Conservation (phyloP, 2,888 invertebrate species). For the Epinotia ramella region DNA sequence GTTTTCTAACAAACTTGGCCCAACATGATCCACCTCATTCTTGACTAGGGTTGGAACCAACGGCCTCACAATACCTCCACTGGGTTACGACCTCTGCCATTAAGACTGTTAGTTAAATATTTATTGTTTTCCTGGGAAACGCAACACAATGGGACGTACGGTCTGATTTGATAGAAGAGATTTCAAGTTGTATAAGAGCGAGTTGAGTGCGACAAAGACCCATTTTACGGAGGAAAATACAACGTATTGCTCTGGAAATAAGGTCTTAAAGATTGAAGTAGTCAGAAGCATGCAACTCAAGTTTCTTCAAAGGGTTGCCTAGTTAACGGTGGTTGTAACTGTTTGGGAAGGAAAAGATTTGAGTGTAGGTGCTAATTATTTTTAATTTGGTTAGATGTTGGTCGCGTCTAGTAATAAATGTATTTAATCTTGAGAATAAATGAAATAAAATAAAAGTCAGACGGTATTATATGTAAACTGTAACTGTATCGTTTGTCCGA, state of each 20-base stretch:
- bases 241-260: not conserved
- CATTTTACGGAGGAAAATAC: not conserved
- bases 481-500: too few species aligned
- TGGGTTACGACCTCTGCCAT: conserved; percentile 26
- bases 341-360: conserved; percentile 7
- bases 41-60: not conserved
- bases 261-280: not conserved
- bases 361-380: not conserved
- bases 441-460: too few species aligned
- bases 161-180: conserved; percentile 48
- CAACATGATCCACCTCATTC: conserved; percentile 1
- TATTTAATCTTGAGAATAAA: not conserved
- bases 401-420: not conserved
- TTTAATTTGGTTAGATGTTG: not conserved
- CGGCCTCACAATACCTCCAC: not conserved
- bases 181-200: conserved; percentile 32
- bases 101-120: conserved; percentile 46
- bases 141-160: conserved; percentile 63
- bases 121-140: conserved; percentile 50
- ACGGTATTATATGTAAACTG: too few species aligned
- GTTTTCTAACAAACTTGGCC: conserved; percentile 2
- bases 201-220: not conserved
- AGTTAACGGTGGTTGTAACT: conserved; percentile 24
- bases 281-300: not conserved
- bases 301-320: conserved; percentile 25